Conservation (phyloP, 1,140 invertebrate species). For the Pachypeltis micranthus region DNA sequence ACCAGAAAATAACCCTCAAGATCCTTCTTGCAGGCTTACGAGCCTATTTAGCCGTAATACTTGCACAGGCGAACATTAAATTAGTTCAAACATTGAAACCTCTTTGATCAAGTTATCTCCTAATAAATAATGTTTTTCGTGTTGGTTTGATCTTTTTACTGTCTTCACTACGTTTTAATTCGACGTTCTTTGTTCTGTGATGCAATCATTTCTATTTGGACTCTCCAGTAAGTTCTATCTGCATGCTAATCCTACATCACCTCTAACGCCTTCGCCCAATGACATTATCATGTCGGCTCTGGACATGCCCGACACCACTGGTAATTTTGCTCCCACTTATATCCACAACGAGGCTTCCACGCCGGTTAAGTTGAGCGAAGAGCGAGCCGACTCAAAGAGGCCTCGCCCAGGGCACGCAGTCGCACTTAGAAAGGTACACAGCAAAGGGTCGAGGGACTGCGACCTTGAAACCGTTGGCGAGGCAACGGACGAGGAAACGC, state of each 20-base stretch:
- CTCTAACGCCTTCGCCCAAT: slow-evolving; percentile 21
- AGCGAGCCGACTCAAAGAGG: slow-evolving; percentile 11
- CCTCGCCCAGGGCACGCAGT: slow-evolving; percentile 19
- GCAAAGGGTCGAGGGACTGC: slow-evolving; percentile 20
- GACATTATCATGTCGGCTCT: slow-evolving; percentile 21
- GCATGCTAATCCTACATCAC: slow-evolving; percentile 11
- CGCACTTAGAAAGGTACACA: slow-evolving; percentile 18
- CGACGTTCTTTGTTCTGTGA: too few species aligned
- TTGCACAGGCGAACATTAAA: too few species aligned
- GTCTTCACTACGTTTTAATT: too few species aligned
- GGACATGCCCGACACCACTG: slow-evolving; percentile 18
- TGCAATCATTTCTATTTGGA: too few species aligned
- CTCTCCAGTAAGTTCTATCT: slow-evolving; percentile 15
- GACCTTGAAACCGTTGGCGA: not conserved
- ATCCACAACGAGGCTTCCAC: slow-evolving; percentile 13
- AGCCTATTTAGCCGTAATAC: too few species aligned
- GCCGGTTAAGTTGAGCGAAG: not conserved
- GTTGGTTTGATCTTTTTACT: too few species aligned
- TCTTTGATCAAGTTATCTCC: too few species aligned
- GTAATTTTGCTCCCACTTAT: slow-evolving; percentile 20
- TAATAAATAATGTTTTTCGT: too few species aligned
- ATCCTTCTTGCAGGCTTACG: too few species aligned
- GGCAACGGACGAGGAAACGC: slow-evolving; percentile 21
- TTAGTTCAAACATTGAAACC: too few species aligned
- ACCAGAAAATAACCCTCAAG: too few species aligned